These are phyloP conservation scores for Callipepla californica DNA, from an alignment of 2,113 vertebrate genomes.

Conservation along the genomic window DNA sequence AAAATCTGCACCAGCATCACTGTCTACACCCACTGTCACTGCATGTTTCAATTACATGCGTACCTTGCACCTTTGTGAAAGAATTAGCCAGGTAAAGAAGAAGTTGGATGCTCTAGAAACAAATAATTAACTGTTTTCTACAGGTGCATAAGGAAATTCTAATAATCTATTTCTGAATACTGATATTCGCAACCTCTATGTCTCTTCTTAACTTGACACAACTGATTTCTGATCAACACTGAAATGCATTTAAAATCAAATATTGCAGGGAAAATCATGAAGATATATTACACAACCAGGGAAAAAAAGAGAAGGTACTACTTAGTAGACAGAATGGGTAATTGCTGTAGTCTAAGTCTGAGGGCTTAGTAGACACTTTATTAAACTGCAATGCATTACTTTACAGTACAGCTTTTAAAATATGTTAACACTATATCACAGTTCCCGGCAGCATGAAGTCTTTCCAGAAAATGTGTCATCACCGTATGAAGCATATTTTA, in stretches of 20 bases:
- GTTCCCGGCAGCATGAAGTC: slow-evolving; percentile 54
- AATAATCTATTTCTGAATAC: neutral
- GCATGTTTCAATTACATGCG: neutral
- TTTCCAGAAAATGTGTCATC: slow-evolving; percentile 52
- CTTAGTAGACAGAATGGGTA: slow-evolving; percentile 39
- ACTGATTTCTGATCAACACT: neutral
- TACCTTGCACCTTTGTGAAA: neutral
- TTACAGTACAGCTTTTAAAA: slow-evolving; percentile 58
- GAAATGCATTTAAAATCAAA: neutral
- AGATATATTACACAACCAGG: neutral
- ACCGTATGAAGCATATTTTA: slow-evolving; percentile 43
- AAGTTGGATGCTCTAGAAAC: neutral
- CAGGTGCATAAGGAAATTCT: neutral
- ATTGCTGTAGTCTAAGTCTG: neutral
- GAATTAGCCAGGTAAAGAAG: neutral
- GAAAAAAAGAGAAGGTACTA: neutral
- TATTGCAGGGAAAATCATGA: neutral
- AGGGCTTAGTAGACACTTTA: slow-evolving; percentile 58
- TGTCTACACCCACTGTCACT: too few species aligned
- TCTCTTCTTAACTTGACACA: neutral
- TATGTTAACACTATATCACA: slow-evolving; percentile 52
- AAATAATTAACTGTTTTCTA: neutral
- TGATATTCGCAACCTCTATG: neutral
- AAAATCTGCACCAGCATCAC: too few species aligned
- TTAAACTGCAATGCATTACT: slow-evolving; percentile 59